Conservation (phyloP, 2,113 vertebrate species). For the Amblyornis subalaris region DNA sequence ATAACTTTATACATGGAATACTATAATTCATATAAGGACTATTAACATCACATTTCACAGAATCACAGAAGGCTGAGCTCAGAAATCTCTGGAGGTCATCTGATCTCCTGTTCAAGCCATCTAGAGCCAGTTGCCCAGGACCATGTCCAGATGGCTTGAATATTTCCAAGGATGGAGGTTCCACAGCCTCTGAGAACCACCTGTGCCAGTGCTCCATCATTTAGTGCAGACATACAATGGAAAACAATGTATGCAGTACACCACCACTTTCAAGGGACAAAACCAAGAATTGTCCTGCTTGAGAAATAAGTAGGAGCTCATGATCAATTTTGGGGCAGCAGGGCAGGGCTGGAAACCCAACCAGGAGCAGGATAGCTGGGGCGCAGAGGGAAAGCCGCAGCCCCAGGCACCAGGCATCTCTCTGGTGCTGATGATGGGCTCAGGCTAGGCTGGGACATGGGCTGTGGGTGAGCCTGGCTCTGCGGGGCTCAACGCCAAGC, state of each 20-base stretch:
- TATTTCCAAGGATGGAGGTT: not conserved
- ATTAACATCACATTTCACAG: not conserved
- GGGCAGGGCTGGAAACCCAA: not conserved
- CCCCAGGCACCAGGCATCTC: not conserved
- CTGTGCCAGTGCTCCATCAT: not conserved
- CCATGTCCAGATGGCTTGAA: not conserved
- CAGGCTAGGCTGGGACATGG: not conserved
- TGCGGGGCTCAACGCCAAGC: too few relatives aligned
- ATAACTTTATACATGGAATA: not conserved
- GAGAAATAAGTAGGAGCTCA: not conserved
- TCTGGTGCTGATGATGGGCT: rapidly evolving
- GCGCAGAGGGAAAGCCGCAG: not conserved
- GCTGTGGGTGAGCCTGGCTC: too few relatives aligned
- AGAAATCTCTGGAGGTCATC: not conserved
- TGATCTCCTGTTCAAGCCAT: not conserved
- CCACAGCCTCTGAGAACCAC: not conserved
- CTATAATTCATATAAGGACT: not conserved
- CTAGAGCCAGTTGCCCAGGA: not conserved
- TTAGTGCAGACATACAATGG: rapidly evolving
- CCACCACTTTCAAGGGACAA: not conserved
- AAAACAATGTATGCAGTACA: not conserved
- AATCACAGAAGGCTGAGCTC: not conserved
- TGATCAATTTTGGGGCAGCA: not conserved
- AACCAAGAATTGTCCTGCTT: not conserved
- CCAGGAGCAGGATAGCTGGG: not conserved